These are phyloP conservation scores for Momotus momota DNA, from an alignment of 2,797 vertebrate genomes.

Conservation along the genomic window DNA sequence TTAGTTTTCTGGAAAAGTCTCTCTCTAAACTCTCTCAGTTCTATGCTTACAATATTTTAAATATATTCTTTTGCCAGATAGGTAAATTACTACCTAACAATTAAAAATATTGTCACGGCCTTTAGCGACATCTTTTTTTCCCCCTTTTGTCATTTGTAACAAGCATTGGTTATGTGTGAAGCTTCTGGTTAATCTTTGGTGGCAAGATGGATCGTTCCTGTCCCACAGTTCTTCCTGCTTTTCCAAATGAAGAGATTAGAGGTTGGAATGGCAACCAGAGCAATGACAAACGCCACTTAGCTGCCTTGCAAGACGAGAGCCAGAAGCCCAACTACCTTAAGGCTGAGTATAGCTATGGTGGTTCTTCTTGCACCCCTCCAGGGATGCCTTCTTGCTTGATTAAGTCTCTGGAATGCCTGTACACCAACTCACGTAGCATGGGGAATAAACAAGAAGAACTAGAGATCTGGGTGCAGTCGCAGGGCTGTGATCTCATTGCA, in stretches of 20 bases:
- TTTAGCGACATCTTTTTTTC: background rate
- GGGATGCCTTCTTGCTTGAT: no score
- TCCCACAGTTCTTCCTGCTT: background rate
- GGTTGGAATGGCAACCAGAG: background rate
- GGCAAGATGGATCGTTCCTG: background rate
- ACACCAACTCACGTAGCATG: no score
- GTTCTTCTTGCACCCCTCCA: no score
- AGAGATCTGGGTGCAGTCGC: no score
- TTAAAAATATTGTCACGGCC: background rate
- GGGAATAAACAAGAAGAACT: no score
- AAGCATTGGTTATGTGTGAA: background rate
- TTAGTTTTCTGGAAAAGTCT: background rate
- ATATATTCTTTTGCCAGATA: background rate
- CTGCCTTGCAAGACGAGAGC: no score
- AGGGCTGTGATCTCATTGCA: no score
- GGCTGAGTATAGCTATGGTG: no score
- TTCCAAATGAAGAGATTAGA: background rate
- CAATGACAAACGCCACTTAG: no score
- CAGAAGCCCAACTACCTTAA: no score
- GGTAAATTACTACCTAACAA: background rate
- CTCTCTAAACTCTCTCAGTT: background rate
- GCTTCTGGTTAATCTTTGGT: background rate
- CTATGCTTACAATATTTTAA: background rate
- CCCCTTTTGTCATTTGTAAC: background rate
- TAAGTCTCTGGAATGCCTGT: no score